Conservation (phyloP, 2,797 vertebrate species). For the Urosaurus nigricauda region DNA sequence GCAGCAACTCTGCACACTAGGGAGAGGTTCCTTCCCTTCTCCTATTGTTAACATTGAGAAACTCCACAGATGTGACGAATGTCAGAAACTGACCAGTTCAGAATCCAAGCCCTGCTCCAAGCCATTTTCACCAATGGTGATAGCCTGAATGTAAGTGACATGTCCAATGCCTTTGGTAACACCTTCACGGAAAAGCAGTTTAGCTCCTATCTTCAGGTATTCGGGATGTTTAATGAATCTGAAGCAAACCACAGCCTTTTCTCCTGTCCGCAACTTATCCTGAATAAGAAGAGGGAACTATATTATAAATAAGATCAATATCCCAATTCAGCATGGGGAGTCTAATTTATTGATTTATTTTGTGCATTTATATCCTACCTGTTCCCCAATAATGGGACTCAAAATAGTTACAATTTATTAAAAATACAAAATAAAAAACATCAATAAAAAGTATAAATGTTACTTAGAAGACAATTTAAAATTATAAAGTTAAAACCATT, state of each 20-base stretch:
- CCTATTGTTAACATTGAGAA: conserved; percentile 46
- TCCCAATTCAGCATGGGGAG: background rate
- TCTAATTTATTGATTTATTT: no score
- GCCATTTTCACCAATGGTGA: conserved; percentile 73
- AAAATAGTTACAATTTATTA: no score
- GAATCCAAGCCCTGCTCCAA: conserved; percentile 65
- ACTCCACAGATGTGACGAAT: conserved; percentile 54
- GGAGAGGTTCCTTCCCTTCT: conserved; percentile 51
- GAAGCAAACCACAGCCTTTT: conserved; percentile 95
- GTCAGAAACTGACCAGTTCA: conserved; percentile 72
- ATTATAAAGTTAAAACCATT: no score
- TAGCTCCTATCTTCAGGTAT: conserved; percentile 96
- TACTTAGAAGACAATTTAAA: no score
- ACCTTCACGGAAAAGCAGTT: conserved; percentile 96
- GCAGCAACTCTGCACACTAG: conserved; percentile 61
- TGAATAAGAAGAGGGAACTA: conserved; percentile 65
- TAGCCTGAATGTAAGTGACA: conserved; percentile 91
- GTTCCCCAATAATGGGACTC: no score
- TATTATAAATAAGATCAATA: conserved; percentile 27
- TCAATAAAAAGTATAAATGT: no score
- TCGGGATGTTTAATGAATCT: conserved; percentile 98
- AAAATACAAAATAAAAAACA: background rate
- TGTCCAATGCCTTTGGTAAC: conserved; percentile 98
- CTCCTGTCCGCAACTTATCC: conserved; percentile 96
- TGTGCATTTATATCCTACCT: no score